Percentiles rank a stretch among this genome's conserved stretches.
These are phyloP conservation scores for Amphiprion ocellaris DNA, from an alignment of 2,113 vertebrate genomes.

Conservation along the genomic window DNA sequence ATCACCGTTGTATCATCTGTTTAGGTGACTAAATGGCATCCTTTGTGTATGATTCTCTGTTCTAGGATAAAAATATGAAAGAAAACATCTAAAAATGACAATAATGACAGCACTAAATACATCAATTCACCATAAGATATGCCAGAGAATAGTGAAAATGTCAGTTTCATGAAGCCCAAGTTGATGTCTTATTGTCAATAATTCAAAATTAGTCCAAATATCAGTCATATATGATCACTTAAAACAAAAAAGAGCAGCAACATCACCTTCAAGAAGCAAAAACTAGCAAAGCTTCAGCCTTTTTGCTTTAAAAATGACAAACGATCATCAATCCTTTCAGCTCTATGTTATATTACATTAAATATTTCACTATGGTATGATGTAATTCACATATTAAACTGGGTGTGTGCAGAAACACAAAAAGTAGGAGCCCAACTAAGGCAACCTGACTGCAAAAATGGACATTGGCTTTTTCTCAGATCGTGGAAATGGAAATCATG, in stretches of 20 bases:
- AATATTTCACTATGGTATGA: too few relatives aligned
- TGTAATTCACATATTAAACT: too few relatives aligned
- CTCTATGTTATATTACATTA: background rate
- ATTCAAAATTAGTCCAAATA: background rate
- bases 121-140: background rate
- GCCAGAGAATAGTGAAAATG: background rate
- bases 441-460: background rate
- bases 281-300: background rate
- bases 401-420: background rate
- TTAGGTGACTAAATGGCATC: background rate
- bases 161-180: background rate
- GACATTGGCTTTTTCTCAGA: background rate
- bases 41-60: background rate
- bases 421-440: background rate
- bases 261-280: background rate
- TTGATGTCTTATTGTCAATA: background rate
- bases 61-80: background rate
- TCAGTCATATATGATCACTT: background rate
- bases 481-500: constrained; percentile 27
- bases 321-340: too few relatives aligned
- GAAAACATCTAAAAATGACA: background rate
- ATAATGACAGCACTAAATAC: background rate
- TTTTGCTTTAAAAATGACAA: too few relatives aligned
- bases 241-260: background rate
- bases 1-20: background rate